A percentile compares a stretch with the other conserved stretches of the same genome.
These are phyloP conservation scores for Erythrocercus mccallii DNA, from an alignment of 2,113 vertebrate species.

Conservation along the genomic window DNA sequence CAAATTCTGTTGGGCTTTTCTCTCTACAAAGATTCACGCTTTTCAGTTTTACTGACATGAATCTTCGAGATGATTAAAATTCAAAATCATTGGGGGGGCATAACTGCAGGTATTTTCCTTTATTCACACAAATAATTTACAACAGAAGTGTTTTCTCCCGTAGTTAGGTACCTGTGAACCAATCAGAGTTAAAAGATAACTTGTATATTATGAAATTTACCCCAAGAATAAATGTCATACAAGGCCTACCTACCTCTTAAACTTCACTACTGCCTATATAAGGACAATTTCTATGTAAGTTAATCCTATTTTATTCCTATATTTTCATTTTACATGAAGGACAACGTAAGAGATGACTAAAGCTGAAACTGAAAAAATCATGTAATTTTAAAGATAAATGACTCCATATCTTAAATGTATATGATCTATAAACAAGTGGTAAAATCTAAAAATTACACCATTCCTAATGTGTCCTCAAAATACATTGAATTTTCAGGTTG, in stretches of 20 bases:
- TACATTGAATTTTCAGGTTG: not conserved
- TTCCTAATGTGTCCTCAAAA: not conserved
- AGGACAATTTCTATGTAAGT: not conserved
- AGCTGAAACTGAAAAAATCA: not conserved
- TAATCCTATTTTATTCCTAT: not conserved
- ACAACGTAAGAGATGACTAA: not conserved
- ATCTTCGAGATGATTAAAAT: not conserved
- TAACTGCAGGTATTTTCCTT: not conserved
- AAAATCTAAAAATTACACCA: not conserved
- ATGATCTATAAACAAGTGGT: not conserved
- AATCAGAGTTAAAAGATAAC: not conserved
- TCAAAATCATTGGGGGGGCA: not conserved
- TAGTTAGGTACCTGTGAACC: not conserved
- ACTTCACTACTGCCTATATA: not conserved
- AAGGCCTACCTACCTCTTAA: not conserved
- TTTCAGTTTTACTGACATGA: not conserved
- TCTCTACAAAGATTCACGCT: not conserved
- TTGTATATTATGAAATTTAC: not conserved
- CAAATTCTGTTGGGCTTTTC: not conserved
- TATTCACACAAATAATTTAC: not conserved
- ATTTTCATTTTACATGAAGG: not conserved
- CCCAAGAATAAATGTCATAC: not conserved
- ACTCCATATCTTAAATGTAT: not conserved
- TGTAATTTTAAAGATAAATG: not conserved
- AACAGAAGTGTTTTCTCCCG: not conserved